Base-by-base conservation (phyloP, 2,797 vertebrate species). In the Mico argentatus region DNA sequence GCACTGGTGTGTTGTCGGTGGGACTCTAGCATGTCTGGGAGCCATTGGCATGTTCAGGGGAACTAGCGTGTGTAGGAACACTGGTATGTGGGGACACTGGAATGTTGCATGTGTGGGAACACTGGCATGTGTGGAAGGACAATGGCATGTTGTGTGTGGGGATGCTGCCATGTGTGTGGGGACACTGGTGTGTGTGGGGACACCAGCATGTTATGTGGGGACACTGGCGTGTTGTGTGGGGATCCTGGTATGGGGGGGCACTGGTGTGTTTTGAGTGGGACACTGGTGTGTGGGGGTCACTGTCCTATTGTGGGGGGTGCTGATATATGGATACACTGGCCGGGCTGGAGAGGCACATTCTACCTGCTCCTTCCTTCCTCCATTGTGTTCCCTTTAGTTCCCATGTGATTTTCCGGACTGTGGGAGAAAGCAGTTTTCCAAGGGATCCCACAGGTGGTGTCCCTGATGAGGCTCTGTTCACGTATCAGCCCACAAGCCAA, bases 31-130 rank as follows among this genome's bases (percentile, higher is more conserved):
- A 64, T 19, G n/a, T 14, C 19, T 13, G 17, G 59, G 50, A 10
- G 0, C 2, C 19, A 2, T 5, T 5, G 76, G 48, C 30, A 11
- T 14, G 30, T 1, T 52, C 7, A 7, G 7, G 52, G 52, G 52
- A 52, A 52, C 19, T 52, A 52, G 52, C 19, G 2, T 52, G 27
- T 41, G 7, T 15, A 15, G n/a, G 3, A 44, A 26, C 12, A 20
- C 5, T 4, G 19, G 2, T 3, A 8, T 14, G 44, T 4, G 30
- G 3, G 44, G 11, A 22, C 14, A 39, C 22, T 36, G 61, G 12
- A 7, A 0, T 48, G 81, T 41, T 7, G 55, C 27, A 10, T 61
- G 12, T 15, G 2, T 36, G 24, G 41, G 73, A 13, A 27, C 24
- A 27, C 39, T 44, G 39, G 72, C 4, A 7, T 57, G 48, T 61